Evolutionary conservation across 2,797 vertebrate species (phyloP).

Genomic region (Macroramphosus scolopax): DNA sequence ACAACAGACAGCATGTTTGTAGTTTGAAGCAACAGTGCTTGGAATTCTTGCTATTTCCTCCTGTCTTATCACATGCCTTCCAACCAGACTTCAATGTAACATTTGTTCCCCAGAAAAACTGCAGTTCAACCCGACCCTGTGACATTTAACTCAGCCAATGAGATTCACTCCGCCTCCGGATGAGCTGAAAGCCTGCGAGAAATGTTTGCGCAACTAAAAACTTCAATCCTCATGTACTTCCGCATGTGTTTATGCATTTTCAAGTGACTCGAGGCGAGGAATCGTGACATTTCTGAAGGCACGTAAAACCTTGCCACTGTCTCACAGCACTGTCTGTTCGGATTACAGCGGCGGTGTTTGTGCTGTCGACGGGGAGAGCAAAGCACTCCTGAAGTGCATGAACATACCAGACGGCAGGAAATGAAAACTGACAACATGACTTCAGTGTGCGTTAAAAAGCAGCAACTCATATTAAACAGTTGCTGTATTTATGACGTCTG

Average conservation of each 20-base stretch:
- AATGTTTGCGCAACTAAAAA: conserved; percentile 28
- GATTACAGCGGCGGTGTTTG: conserved; percentile 42
- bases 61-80: conserved; percentile 21
- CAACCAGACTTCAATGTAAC: conserved; percentile 13
- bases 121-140: conserved; percentile 1
- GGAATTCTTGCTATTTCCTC: conserved; percentile 3
- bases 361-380: conserved; percentile 18
- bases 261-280: conserved; percentile 23
- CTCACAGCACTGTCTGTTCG: conserved; percentile 56
- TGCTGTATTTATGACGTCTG: background rate
- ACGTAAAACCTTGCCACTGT: conserved; percentile 57
- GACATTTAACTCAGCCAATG: conserved; percentile 38
- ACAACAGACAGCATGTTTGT: background rate
- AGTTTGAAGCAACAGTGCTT: conserved; percentile 4
- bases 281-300: conserved; percentile 67
- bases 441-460: conserved; percentile 18
- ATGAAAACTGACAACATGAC: conserved; percentile 18
- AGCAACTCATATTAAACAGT: conserved; percentile 23
- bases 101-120: background rate
- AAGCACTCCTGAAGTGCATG: conserved; percentile 24
- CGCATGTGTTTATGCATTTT: conserved; percentile 8
- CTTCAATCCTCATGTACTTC: conserved; percentile 10
- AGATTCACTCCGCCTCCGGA: conserved; percentile 6
- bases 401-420: conserved; percentile 37
- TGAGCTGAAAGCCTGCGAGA: conserved; percentile 16